Evolutionary conservation across 2,113 vertebrate species (phyloP), one percentile per base, ranked within the genome.

Genomic region (Echinops telfairi): DNA sequence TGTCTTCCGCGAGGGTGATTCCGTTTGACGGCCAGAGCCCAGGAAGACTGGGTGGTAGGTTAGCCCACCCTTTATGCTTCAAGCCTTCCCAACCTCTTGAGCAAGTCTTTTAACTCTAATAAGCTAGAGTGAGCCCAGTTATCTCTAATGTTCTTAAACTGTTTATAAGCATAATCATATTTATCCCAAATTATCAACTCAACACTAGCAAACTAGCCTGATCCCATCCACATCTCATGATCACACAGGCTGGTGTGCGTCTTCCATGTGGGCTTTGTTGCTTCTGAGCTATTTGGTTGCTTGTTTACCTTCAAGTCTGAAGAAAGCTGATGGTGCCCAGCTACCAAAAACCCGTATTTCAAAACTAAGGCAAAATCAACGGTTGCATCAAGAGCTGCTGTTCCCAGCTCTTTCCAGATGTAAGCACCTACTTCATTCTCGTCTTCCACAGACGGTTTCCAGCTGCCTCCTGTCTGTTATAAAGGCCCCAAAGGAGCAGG

Each of bases 311-410:
- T 53, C 47, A 53, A 53, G 47, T 9, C 47, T 53, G 12, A 53
- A 53, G 47, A 53, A 53, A 53, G 47, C 47, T 53, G 47, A 53
- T 53, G 47, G 47, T 53, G 47, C 47, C 47, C 10, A 9, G 47
- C 47, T 53, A 53, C 10, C 47, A 53, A 53, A 53, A 53, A 10
- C 47, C 47, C 47, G 38, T 23, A 83, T 83, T 79, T 93, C 76
- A 57, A 91, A 95, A 81, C 33, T 27, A 75, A 84, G 86, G 83
- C 23, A 87, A 92, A 89, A 83, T 83, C 76, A 95, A 83, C 43
- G 60, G 58, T 43, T 80, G 71, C 27, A 73, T 57, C 29, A 64
- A 47, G 10, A 53, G 70, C 57, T 92, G 31, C 77, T 93, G 17
- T 79, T 85, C 38, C 47, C 90, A 64, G 47, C 38, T 81, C 94